Base-by-base conservation (phyloP, 1,140 invertebrate species). In the Armadillidium nasatum region DNA sequence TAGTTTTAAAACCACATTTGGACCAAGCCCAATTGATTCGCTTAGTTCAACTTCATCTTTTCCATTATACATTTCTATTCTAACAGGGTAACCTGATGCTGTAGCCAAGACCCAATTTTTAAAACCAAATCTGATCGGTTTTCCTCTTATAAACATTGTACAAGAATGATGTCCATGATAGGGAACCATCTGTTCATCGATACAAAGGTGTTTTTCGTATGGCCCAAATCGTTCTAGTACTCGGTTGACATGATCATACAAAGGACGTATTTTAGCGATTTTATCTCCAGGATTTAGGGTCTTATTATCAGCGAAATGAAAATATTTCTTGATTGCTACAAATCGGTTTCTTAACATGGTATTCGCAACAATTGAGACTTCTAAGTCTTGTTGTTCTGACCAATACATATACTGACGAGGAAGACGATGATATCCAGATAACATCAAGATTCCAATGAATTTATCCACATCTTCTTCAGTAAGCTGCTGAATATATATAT, bases 101-200 rank as follows among this genome's bases (percentile, higher is more conserved):
- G 70, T 76, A 76, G 75, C 69, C 60, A 76, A 66, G 9, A 72
- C 75, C 72, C 83, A 72, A 45, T 54, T 66, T 68, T 87, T 87
- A 80, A 83, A 87, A 72, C 85, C 85, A 83, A 84, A 86, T 77
- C 83, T 82, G 77, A 87, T 84, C 71, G 85, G 84, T 82, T 87
- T 87, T 68, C 84, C 85, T 81, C 83, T 82, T 72, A 86, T 86
- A 78, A 84, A 85, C 81, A 86, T 85, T 82, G 87, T 86, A 68
- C 81, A 83, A 70, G 81, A 82, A 82, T 88, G 85, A 80, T 82
- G 82, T 72, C 86, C 87, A 84, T 84, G 87, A 81, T 87, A 87
- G 72, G 84, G 84, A 44, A 87, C 83, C 86, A 87, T 87, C 77
- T 83, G 81, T 82, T 87, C 86, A 84, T 87, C 85, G 76, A 87